Evolutionary conservation across 1,140 invertebrate species (phyloP).

Genomic region (Caenorhabditis tropicalis): DNA sequence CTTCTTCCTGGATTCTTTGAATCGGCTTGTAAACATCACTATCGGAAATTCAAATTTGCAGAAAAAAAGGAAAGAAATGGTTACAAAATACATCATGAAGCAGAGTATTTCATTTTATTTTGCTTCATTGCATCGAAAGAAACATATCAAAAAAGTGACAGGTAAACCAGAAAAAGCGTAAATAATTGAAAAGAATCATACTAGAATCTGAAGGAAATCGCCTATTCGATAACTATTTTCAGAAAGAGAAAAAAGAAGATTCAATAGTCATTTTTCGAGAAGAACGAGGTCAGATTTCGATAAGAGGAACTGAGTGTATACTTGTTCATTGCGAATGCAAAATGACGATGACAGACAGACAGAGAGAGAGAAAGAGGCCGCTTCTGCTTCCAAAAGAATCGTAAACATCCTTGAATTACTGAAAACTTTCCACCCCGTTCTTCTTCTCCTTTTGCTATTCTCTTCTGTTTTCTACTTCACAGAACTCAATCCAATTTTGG

Average conservation of each 20-base stretch:
- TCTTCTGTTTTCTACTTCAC: too few species aligned
- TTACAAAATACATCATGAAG: neutral
- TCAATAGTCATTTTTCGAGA: neutral
- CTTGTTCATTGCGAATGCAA: neutral
- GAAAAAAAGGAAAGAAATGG: neutral
- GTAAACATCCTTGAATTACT: constrained; percentile 23
- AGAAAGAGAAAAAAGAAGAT: neutral
- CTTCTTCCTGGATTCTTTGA: neutral
- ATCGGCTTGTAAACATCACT: neutral
- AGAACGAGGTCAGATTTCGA: neutral
- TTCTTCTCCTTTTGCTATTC: neutral
- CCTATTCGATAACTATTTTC: too few species aligned
- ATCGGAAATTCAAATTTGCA: neutral
- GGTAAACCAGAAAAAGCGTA: neutral
- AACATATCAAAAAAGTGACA: neutral
- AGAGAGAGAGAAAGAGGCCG: neutral
- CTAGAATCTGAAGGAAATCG: neutral
- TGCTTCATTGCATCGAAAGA: neutral
- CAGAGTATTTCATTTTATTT: neutral
- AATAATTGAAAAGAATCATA: constrained; percentile 9
- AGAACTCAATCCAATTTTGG: neutral
- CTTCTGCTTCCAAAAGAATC: neutral
- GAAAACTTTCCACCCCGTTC: neutral
- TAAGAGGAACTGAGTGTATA: neutral
- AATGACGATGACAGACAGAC: neutral